Evolutionary conservation across 37 sponge, comb jelly and placozoan species (phyloP).

Genomic region (Cliona cf. orientalis): DNA sequence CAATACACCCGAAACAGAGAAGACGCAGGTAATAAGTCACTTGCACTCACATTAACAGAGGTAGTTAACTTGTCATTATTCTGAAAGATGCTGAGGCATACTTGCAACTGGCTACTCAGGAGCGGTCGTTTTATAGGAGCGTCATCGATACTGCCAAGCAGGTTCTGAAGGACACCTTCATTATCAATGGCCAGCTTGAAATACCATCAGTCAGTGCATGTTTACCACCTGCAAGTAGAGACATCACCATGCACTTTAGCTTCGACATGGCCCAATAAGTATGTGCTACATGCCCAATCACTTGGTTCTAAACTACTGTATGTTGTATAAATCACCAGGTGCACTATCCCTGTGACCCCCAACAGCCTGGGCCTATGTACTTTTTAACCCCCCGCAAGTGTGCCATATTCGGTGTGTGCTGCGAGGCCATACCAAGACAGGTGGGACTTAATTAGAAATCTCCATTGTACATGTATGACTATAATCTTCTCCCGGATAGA

Average conservation of each 20-base stretch:
- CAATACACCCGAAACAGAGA: conserved; percentile 41
- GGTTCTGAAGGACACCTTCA: conserved; percentile 3
- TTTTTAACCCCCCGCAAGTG: conserved; percentile 72
- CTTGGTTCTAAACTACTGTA: neutral
- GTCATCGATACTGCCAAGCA: neutral
- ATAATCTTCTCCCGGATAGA: neutral
- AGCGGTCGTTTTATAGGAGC: conserved; percentile 25
- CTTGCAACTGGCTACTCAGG: conserved; percentile 19
- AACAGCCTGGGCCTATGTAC: conserved; percentile 74
- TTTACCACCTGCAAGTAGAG: neutral
- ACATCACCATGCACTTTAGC: conserved; percentile 43
- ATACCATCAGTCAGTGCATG: neutral
- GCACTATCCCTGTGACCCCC: conserved; percentile 61
- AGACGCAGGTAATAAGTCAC: conserved; percentile 16
- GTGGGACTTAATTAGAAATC: conserved; percentile 4
- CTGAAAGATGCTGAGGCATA: conserved; percentile 31
- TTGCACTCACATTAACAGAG: neutral
- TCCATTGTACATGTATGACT: neutral
- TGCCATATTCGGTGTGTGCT: conserved; percentile 66
- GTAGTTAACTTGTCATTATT: neutral
- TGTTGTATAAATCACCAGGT: neutral
- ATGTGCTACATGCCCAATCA: neutral
- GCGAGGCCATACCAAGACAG: conserved; percentile 68
- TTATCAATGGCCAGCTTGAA: neutral
- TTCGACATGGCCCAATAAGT: conserved; percentile 68